Percentiles rank a stretch among this genome's conserved stretches.
These are phyloP conservation scores for Beroe forskalii DNA, from an alignment of 37 sponge, comb jelly and placozoan genomes.

Conservation along the genomic window DNA sequence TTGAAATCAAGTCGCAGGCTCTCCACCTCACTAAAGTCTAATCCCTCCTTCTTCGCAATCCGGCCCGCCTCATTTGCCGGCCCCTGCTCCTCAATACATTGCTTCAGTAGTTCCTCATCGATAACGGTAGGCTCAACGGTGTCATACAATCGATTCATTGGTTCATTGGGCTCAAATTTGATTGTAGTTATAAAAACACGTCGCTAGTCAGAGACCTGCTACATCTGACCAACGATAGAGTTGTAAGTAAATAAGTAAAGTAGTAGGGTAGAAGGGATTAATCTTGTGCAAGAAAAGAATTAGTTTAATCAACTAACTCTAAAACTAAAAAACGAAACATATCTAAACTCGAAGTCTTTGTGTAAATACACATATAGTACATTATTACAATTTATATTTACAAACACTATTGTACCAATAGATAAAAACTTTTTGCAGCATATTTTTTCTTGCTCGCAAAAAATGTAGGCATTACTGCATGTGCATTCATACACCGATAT, in stretches of 20 bases:
- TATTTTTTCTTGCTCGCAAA: neutral
- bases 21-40: slow-evolving; percentile 81
- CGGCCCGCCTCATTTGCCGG: slow-evolving; percentile 88
- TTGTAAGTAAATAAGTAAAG: neutral
- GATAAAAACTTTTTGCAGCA: neutral
- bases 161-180: neutral
- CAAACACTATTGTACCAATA: no score
- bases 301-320: neutral
- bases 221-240: no score
- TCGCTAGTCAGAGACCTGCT: neutral
- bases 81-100: slow-evolving; percentile 79
- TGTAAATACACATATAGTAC: no score
- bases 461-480: no score
- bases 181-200: no score
- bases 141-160: slow-evolving; percentile 89
- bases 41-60: slow-evolving; percentile 79
- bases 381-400: no score
- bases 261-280: neutral
- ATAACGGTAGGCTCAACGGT: slow-evolving; percentile 86
- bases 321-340: neutral
- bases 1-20: slow-evolving; percentile 81
- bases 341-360: no score
- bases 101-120: slow-evolving; percentile 73
- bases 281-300: neutral
- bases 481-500: no score